Conservation (phyloP, 1,140 invertebrate genomes). For the Lepidostoma basale region DNA sequence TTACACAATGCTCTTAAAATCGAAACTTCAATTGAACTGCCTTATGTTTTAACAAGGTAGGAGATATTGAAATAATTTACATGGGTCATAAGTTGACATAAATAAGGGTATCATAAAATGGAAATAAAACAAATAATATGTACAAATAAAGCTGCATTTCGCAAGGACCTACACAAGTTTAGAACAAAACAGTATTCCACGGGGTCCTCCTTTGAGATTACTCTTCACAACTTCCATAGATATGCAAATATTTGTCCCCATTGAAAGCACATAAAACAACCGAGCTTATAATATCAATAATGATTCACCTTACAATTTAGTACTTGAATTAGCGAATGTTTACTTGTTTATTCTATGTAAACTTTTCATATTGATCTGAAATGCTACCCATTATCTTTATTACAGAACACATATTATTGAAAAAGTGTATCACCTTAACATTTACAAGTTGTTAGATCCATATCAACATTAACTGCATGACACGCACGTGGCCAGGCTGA, state of each 20-base stretch:
- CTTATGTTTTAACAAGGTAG: slow-evolving; percentile 12
- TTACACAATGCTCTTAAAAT: slow-evolving; percentile 21
- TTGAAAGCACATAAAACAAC: slow-evolving; percentile 26
- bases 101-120: slow-evolving; percentile 20
- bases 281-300: slow-evolving; percentile 21
- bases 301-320: slow-evolving; percentile 9
- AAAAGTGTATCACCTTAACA: slow-evolving; percentile 36
- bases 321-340: slow-evolving; percentile 16
- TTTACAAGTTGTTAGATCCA: slow-evolving; percentile 24
- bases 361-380: background rate
- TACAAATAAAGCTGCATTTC: slow-evolving; percentile 38
- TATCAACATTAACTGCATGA: slow-evolving; percentile 36
- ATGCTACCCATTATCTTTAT: slow-evolving; percentile 22
- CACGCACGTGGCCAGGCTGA: slow-evolving; percentile 19
- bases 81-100: slow-evolving; percentile 19
- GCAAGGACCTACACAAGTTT: slow-evolving; percentile 31
- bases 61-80: slow-evolving; percentile 26
- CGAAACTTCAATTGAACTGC: slow-evolving; percentile 1
- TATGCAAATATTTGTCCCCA: slow-evolving; percentile 30
- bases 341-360: background rate
- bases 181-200: background rate
- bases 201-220: slow-evolving; percentile 28
- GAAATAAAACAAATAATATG: slow-evolving; percentile 15
- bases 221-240: slow-evolving; percentile 30
- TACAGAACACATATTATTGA: slow-evolving; percentile 34